Conservation (phyloP, 2,113 vertebrate genomes). For the Progne subis region DNA sequence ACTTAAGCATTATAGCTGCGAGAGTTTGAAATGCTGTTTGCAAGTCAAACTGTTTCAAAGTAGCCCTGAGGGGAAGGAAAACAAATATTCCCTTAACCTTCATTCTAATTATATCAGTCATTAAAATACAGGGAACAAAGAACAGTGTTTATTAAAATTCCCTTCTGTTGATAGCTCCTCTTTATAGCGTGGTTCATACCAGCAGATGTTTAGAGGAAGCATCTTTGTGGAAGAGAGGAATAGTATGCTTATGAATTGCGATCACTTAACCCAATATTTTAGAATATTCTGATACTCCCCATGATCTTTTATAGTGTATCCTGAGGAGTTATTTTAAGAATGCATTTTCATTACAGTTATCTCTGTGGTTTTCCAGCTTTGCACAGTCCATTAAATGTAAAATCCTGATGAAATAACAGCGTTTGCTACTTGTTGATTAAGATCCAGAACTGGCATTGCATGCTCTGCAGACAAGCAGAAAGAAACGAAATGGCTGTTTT, state of each 20-base stretch:
- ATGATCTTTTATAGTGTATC: background rate
- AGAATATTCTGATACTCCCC: background rate
- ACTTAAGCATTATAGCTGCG: background rate
- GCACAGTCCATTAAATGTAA: background rate
- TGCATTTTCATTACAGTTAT: background rate
- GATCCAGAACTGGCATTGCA: background rate
- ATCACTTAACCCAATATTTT: background rate
- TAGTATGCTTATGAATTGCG: background rate
- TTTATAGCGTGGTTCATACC: background rate
- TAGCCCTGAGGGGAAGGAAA: conserved; percentile 49
- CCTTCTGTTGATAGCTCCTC: conserved; percentile 7
- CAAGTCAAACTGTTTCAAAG: conserved; percentile 48
- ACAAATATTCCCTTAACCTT: conserved; percentile 63
- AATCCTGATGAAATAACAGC: background rate
- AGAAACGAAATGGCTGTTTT: background rate
- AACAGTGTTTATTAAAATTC: conserved; percentile 34
- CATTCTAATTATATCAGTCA: conserved; percentile 56
- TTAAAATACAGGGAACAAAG: conserved; percentile 56
- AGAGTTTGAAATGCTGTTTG: conserved; percentile 30
- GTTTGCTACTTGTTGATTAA: background rate
- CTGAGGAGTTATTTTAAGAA: background rate
- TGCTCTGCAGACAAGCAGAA: background rate
- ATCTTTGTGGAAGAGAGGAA: background rate
- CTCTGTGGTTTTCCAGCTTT: background rate
- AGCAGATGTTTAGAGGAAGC: background rate